phyloP scores from a whole-genome alignment of 2,113 vertebrate genomes.

The Melanerpes aurifrons region DNA sequence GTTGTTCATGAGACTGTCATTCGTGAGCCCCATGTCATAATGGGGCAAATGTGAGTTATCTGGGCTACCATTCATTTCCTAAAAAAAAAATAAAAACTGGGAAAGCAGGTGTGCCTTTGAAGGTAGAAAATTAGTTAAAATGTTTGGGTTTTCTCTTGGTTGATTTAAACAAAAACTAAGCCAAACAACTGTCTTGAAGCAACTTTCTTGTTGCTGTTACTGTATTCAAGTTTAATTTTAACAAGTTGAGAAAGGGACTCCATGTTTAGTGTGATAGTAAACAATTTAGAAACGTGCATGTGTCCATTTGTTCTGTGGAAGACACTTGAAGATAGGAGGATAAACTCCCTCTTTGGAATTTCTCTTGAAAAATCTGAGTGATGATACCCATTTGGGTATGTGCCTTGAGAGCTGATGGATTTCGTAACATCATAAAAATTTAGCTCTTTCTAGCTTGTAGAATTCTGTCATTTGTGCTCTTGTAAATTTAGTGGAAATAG shows the following conservation, averaged over 20 bases:
- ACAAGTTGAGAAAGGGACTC: neutral
- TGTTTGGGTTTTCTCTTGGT: neutral
- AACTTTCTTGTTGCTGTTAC: neutral
- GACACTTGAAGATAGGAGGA: neutral
- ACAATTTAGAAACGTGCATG: neutral
- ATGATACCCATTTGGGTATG: neutral
- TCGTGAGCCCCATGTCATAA: neutral
- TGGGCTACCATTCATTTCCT: neutral
- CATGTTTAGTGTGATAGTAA: neutral
- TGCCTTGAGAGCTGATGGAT: neutral
- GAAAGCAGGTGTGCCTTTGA: neutral
- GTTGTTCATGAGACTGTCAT: neutral
- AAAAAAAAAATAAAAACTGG: neutral
- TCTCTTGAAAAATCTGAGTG: neutral
- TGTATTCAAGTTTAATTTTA: neutral
- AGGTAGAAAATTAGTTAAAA: neutral
- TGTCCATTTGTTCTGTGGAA: neutral
- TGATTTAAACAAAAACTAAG: neutral
- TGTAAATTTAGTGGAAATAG: neutral
- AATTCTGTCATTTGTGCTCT: neutral
- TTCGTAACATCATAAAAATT: neutral
- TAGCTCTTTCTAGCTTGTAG: neutral
- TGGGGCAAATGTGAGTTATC: neutral
- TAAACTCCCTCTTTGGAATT: neutral
- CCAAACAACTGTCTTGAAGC: neutral